phyloP scores from a whole-genome alignment of 2,888 invertebrate species.

The Stictocephala bisonia region DNA sequence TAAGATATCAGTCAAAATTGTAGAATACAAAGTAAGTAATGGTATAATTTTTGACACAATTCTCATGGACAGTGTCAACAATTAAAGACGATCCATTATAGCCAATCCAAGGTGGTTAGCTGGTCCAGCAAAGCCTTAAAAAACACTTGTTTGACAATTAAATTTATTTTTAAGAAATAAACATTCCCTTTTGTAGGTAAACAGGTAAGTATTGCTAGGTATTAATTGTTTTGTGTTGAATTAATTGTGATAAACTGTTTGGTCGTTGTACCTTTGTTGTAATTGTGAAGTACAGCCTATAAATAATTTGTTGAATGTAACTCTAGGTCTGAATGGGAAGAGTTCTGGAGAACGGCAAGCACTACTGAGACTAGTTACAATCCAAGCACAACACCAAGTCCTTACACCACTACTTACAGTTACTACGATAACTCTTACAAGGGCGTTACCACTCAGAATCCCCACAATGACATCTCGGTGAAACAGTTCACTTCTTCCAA shows the following conservation, averaged over 20 bases:
- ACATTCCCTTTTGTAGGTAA: too few species aligned
- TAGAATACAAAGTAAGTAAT: too few species aligned
- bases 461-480: constrained; percentile 19
- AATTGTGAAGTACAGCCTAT: neutral
- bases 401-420: constrained; percentile 42
- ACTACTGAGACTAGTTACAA: constrained; percentile 32
- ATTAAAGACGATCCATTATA: too few species aligned
- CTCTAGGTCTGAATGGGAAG: constrained; percentile 57
- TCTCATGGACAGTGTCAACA: too few species aligned
- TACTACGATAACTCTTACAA: constrained; percentile 44
- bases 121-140: too few species aligned
- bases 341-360: constrained; percentile 54
- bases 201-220: neutral
- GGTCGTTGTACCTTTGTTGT: too few species aligned
- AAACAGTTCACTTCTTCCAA: constrained; percentile 18
- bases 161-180: neutral
- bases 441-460: constrained; percentile 45
- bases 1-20: too few species aligned
- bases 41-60: too few species aligned
- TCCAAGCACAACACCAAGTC: constrained; percentile 39
- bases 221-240: neutral
- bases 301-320: constrained; percentile 17
- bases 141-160: too few species aligned
- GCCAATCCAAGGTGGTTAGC: too few species aligned
- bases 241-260: too few species aligned